phyloP scores from a whole-genome alignment of 1,140 invertebrate species.

The Lethrus apterus region DNA sequence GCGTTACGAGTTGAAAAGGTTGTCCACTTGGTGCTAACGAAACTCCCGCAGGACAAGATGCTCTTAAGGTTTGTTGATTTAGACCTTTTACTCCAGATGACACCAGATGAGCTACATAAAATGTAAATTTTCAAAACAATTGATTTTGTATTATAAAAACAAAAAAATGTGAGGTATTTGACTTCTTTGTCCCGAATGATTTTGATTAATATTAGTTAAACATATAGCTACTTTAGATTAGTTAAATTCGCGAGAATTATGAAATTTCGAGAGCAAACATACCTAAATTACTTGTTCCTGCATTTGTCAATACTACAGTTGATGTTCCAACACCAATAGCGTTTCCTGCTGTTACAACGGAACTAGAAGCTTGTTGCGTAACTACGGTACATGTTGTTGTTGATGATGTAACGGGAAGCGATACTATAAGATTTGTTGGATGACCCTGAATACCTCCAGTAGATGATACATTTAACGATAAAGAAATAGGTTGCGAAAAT shows the following conservation, averaged over 20 bases:
- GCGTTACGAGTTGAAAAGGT: constrained; percentile 51
- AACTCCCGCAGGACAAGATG: constrained; percentile 21
- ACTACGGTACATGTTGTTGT: constrained; percentile 34
- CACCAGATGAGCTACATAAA: constrained; percentile 55
- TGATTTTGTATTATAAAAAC: too few relatives aligned
- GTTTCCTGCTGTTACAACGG: constrained; percentile 37
- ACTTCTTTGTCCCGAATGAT: too few relatives aligned
- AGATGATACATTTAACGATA: constrained; percentile 61
- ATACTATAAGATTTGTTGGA: constrained; percentile 38
- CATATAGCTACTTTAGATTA: too few relatives aligned
- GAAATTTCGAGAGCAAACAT: constrained; percentile 49
- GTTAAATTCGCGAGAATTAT: too few relatives aligned
- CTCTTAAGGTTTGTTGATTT: constrained; percentile 52
- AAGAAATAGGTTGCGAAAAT: constrained; percentile 67
- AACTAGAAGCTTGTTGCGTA: constrained; percentile 28
- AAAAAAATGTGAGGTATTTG: too few relatives aligned
- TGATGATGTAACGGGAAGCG: constrained; percentile 41
- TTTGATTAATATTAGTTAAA: too few relatives aligned
- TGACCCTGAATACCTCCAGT: constrained; percentile 41
- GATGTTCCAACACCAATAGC: constrained; percentile 43
- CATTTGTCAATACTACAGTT: constrained; percentile 48
- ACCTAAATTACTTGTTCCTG: constrained; percentile 51
- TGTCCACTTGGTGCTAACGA: constrained; percentile 40
- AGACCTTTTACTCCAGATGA: constrained; percentile 55
- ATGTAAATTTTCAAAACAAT: too few relatives aligned